These are phyloP conservation scores for Choristoneura fumiferana DNA, from an alignment of 1,140 invertebrate genomes.

Conservation along the genomic window DNA sequence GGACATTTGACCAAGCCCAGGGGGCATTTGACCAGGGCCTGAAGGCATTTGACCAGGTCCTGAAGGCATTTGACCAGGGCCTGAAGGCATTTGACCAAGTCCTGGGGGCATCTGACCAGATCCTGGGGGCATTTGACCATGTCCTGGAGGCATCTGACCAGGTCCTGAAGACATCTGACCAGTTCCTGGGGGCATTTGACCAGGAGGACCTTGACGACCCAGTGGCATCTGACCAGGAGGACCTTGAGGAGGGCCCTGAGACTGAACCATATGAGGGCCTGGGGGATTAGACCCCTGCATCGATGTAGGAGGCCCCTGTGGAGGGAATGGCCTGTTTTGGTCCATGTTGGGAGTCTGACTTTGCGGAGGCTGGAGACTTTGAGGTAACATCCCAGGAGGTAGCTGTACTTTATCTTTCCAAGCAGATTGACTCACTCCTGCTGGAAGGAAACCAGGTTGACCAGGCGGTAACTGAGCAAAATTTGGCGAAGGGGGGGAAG, in stretches of 20 bases:
- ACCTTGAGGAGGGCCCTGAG: background rate
- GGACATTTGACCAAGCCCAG: no score
- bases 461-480: constrained; percentile 49
- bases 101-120: no score
- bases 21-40: no score
- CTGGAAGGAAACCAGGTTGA: constrained; percentile 17
- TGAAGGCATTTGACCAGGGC: no score
- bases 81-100: background rate
- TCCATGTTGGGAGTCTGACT: constrained; percentile 2
- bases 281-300: constrained; percentile 20
- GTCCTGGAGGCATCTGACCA: background rate
- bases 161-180: background rate
- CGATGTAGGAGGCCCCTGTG: constrained; percentile 37
- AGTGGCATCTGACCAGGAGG: constrained; percentile 9
- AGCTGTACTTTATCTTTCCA: no score
- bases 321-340: background rate
- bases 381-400: background rate
- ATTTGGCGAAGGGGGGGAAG: constrained; percentile 17
- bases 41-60: no score
- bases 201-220: constrained; percentile 24
- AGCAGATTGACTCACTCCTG: constrained; percentile 26
- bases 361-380: background rate
- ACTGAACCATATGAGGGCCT: background rate
- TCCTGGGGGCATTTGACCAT: no score
- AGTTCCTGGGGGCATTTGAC: constrained; percentile 19